These are phyloP conservation scores for Drosophila ficusphila DNA, from an alignment of 1,140 invertebrate genomes.

Conservation along the genomic window DNA sequence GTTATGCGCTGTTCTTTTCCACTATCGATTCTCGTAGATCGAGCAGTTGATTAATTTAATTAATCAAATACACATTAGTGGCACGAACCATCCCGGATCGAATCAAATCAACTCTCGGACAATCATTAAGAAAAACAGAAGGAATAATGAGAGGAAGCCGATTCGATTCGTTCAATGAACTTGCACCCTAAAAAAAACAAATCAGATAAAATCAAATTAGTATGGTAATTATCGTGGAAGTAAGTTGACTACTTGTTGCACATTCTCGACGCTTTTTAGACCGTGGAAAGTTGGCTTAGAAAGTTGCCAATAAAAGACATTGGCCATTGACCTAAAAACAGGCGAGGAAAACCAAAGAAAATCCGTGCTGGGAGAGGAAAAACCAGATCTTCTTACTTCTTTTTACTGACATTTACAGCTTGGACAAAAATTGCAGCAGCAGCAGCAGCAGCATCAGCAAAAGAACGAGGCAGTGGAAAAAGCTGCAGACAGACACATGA, in stretches of 20 bases:
- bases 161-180: conserved; percentile 68
- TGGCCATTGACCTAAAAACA: conserved; percentile 67
- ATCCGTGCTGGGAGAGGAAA: conserved; percentile 37
- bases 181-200: conserved; percentile 24
- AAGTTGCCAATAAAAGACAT: conserved; percentile 33
- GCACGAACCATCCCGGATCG: conserved; percentile 55
- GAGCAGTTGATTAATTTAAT: conserved; percentile 72
- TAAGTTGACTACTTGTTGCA: conserved; percentile 42
- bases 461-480: conserved; percentile 26
- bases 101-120: conserved; percentile 33
- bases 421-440: conserved; percentile 29
- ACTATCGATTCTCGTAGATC: conserved; percentile 47
- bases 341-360: conserved; percentile 12
- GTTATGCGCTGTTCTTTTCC: conserved; percentile 32
- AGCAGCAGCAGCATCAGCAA: conserved; percentile 15
- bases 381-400: conserved; percentile 56
- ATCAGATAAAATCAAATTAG: conserved; percentile 43
- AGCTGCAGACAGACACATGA: conserved; percentile 56
- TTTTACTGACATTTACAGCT: conserved; percentile 58
- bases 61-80: conserved; percentile 75
- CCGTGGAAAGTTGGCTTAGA: conserved; percentile 37
- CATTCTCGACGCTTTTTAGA: conserved; percentile 24
- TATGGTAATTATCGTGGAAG: conserved; percentile 31
- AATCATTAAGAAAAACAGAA: conserved; percentile 46
- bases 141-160: conserved; percentile 7